phyloP scores from a whole-genome alignment of 2,113 vertebrate species.

The Scytalopus superciliaris region DNA sequence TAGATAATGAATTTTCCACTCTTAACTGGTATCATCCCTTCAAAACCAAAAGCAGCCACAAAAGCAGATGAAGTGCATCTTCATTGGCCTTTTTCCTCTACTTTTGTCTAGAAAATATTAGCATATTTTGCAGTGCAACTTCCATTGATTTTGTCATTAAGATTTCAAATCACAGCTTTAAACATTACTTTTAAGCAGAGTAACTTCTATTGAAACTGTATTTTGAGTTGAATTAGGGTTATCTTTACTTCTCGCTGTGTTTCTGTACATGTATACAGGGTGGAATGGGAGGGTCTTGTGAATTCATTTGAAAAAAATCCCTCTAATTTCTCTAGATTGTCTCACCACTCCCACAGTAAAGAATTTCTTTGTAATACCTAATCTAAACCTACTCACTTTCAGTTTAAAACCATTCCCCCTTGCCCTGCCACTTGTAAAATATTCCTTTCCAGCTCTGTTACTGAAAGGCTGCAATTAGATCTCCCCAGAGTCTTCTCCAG shows the following conservation, averaged over 20 bases:
- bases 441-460: background rate
- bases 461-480: background rate
- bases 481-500: background rate
- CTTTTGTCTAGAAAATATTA: background rate
- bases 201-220: background rate
- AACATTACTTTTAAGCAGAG: background rate
- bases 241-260: background rate
- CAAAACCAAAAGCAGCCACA: background rate
- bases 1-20: background rate
- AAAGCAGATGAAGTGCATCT: background rate
- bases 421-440: background rate
- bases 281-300: background rate
- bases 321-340: background rate
- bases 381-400: background rate
- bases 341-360: background rate
- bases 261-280: background rate
- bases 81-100: background rate
- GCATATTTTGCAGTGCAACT: background rate
- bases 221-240: background rate
- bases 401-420: background rate
- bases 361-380: background rate
- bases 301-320: background rate
- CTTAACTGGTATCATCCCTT: background rate
- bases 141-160: background rate
- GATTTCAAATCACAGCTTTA: background rate